These are phyloP conservation scores for Acomys russatus DNA, from an alignment of 2,797 vertebrate species.

Conservation along the genomic window DNA sequence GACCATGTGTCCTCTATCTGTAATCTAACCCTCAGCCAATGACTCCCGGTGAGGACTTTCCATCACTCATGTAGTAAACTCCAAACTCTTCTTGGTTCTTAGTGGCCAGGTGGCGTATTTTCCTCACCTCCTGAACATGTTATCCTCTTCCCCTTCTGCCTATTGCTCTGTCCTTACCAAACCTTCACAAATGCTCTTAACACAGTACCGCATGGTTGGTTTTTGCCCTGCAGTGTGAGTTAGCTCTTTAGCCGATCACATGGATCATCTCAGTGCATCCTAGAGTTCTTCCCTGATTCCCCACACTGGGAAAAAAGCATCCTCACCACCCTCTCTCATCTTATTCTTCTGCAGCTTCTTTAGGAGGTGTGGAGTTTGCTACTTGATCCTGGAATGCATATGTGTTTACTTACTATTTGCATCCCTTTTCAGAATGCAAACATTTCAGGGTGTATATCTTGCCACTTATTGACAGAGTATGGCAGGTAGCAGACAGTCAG, in stretches of 20 bases:
- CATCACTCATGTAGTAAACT: neutral
- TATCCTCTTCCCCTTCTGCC: too few relatives aligned
- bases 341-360: neutral
- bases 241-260: neutral
- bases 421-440: neutral
- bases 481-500: neutral
- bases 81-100: neutral
- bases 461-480: neutral
- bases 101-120: neutral
- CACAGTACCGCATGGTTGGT: neutral
- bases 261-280: neutral
- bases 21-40: neutral
- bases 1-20: neutral
- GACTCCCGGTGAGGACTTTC: neutral
- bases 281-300: neutral
- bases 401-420: neutral
- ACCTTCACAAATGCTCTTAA: neutral
- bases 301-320: neutral
- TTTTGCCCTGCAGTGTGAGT: neutral
- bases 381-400: neutral
- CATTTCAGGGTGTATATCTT: neutral
- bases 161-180: neutral
- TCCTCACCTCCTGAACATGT: neutral
- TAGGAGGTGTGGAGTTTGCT: neutral
- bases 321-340: neutral